These are phyloP conservation scores for Haplochromis burtoni DNA, from an alignment of 2,113 vertebrate genomes.

Conservation along the genomic window DNA sequence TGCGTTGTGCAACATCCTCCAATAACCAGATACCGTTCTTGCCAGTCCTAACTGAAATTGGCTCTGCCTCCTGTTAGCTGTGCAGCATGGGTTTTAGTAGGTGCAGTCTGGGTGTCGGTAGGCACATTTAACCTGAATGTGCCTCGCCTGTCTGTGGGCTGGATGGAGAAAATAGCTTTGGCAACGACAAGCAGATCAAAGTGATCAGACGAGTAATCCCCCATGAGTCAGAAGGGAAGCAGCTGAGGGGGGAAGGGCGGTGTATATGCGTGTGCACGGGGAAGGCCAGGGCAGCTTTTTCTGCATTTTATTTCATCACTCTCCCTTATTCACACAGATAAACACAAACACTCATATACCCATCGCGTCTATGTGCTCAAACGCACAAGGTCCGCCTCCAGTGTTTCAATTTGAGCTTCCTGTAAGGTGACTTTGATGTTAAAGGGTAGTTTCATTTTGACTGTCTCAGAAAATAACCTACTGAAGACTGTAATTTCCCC, in stretches of 20 bases:
- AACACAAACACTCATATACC: background rate
- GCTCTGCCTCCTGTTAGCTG: slow-evolving; percentile 22
- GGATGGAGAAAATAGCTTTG: slow-evolving; percentile 57
- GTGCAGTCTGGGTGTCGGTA: slow-evolving; percentile 11
- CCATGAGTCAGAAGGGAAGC: slow-evolving; percentile 62
- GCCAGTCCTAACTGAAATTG: slow-evolving; percentile 51
- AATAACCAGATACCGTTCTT: slow-evolving; percentile 38
- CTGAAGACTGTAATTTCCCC: slow-evolving; percentile 57
- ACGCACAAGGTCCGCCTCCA: slow-evolving; percentile 26
- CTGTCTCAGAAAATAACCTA: slow-evolving; percentile 50
- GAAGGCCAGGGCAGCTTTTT: slow-evolving; percentile 4
- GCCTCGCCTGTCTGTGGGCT: slow-evolving; percentile 23
- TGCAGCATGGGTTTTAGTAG: background rate
- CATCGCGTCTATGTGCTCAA: background rate
- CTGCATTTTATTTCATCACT: slow-evolving; percentile 40
- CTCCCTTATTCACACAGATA: slow-evolving; percentile 7
- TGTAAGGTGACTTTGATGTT: slow-evolving; percentile 60
- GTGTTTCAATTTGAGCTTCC: slow-evolving; percentile 48
- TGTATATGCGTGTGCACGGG: background rate
- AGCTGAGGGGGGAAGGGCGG: background rate
- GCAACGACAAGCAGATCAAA: slow-evolving; percentile 58
- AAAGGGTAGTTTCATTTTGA: slow-evolving; percentile 62
- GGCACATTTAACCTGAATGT: slow-evolving; percentile 29
- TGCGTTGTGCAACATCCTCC: slow-evolving; percentile 65
- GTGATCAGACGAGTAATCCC: slow-evolving; percentile 67